Conservation (phyloP, 2,113 vertebrate species). For the Nycticorax nycticorax region DNA sequence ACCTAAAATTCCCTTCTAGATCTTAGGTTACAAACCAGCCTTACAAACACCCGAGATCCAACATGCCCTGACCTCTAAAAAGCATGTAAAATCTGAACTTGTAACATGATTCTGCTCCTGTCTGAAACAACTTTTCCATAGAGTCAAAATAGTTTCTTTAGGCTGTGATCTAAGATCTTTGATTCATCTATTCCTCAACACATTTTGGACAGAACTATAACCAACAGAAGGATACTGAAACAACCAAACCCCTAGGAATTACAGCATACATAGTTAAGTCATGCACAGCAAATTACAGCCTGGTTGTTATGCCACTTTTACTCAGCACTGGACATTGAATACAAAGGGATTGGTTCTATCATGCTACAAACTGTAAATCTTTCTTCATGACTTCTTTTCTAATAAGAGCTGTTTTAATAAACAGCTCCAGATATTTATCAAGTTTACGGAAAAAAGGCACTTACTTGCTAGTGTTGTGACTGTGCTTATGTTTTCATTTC, state of each 20-base stretch:
- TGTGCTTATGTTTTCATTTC: slow-evolving; percentile 67
- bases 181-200: neutral
- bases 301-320: neutral
- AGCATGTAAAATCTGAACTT: neutral
- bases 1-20: neutral
- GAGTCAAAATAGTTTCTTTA: neutral
- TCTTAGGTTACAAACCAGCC: neutral
- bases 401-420: neutral
- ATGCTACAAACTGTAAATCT: neutral
- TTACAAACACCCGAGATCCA: neutral
- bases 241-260: neutral
- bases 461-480: slow-evolving; percentile 77
- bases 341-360: neutral
- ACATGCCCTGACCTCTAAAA: neutral
- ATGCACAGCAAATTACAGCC: neutral
- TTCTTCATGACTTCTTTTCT: neutral
- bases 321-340: neutral
- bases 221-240: neutral
- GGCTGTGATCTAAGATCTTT: neutral
- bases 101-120: neutral
- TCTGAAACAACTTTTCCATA: neutral
- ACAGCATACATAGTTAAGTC: neutral
- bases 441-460: neutral
- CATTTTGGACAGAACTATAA: neutral
- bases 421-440: neutral